These are phyloP conservation scores for Drosophila takahashii DNA, from an alignment of 1,140 invertebrate genomes.

Conservation along the genomic window DNA sequence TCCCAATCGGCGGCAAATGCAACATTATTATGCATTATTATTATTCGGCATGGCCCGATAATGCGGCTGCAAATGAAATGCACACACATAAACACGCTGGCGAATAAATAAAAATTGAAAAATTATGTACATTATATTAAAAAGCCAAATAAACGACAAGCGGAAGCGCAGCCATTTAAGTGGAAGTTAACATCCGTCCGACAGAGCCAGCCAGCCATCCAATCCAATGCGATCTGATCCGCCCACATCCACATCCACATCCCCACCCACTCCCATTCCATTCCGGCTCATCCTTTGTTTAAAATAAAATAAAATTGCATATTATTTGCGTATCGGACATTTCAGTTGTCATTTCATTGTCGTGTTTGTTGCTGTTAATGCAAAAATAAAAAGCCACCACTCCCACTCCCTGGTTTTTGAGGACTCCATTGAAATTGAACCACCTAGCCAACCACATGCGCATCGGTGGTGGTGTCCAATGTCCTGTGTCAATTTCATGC, in stretches of 20 bases:
- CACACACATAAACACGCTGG: slow-evolving; percentile 58
- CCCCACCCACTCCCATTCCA: not conserved
- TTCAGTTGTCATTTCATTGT: slow-evolving; percentile 84
- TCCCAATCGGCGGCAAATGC: slow-evolving; percentile 18
- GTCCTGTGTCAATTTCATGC: slow-evolving; percentile 57
- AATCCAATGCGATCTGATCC: too few relatives aligned
- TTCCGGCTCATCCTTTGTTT: slow-evolving; percentile 28
- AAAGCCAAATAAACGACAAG: slow-evolving; percentile 81
- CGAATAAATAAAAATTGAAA: slow-evolving; percentile 81
- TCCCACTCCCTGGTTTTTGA: not conserved
- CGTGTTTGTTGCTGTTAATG: slow-evolving; percentile 82
- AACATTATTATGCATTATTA: slow-evolving; percentile 74
- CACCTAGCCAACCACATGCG: slow-evolving; percentile 41
- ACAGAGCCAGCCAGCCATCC: slow-evolving; percentile 44
- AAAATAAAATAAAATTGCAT: slow-evolving; percentile 82
- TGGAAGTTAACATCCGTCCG: slow-evolving; percentile 84
- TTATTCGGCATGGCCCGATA: slow-evolving; percentile 56
- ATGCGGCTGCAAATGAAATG: slow-evolving; percentile 77
- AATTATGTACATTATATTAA: slow-evolving; percentile 83
- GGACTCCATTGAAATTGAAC: slow-evolving; percentile 3
- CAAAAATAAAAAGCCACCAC: slow-evolving; percentile 77
- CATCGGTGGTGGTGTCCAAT: slow-evolving; percentile 12
- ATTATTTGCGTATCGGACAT: slow-evolving; percentile 82
- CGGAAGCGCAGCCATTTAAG: slow-evolving; percentile 84
- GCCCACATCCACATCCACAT: slow-evolving; percentile 4